Evolutionary conservation across 2,797 vertebrate genomes (phyloP), one percentile per base, ranked within the genome.

Genomic region (Hoplostethus atlanticus): DNA sequence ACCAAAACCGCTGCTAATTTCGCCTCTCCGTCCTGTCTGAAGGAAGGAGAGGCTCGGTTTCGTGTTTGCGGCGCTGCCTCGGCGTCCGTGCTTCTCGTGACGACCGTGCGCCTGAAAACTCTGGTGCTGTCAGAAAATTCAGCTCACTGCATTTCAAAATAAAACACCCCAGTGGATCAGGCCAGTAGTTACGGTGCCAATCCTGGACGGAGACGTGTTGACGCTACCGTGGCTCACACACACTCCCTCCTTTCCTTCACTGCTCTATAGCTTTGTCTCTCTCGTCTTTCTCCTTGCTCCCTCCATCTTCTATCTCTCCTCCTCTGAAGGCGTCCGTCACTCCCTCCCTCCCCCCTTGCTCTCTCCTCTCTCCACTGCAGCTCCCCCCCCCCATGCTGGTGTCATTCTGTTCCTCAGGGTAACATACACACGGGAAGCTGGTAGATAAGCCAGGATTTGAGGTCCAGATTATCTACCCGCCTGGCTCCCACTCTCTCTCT

Each of bases 381-480:
- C 59, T 80, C 66, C 79, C 13, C 83, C 63, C 21, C 21, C 21
- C 21, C 85, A 81, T 50, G 79, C 84, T 80, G 89, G 75, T 87
- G 84, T 90, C 86, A 84, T 83, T 87, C 89, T 82, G 84, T 80
- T 90, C 84, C 80, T 84, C 78, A 15, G 82, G 89, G 86, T 78
- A 83, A 83, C 87, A 67, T 4, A 80, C 83, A 84, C 73, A 81
- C 89, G 90, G 92, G 92, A 93, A 93, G 93, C 90, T 79, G 84
- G 76, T 70, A 79, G 93, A 93, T 93, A 93, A 94, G 84, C 92
- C 91, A 89, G 93, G 90, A 93, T 90, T 93, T 93, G 89, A 87
- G 91, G 84, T 90, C 83, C 72, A 90, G 93, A 94, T 93, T 92
- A 94, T 91, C 93, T 84, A 86, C 85, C 88, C 80, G 81, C 81